phyloP scores from a whole-genome alignment of 2,113 vertebrate genomes.

The Sitta europaea region DNA sequence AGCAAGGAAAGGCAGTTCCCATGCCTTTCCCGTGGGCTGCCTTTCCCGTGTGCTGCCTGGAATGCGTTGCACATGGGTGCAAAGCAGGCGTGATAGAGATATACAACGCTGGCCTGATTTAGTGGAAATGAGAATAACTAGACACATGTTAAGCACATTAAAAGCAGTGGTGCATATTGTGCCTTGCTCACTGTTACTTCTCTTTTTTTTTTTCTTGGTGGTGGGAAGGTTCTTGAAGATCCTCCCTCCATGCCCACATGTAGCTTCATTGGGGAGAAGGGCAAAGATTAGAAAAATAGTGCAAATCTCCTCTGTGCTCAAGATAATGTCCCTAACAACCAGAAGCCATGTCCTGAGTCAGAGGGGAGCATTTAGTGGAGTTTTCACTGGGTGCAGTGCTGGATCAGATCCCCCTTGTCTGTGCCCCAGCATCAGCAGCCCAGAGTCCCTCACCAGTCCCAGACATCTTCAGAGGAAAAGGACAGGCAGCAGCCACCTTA shows the following conservation, averaged over 20 bases:
- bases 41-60: background rate
- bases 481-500: constrained; percentile 58
- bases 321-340: background rate
- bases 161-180: background rate
- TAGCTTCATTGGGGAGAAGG: background rate
- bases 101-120: background rate
- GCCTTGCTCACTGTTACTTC: background rate
- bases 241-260: accelerated
- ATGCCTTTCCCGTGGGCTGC: background rate
- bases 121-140: constrained; percentile 11
- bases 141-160: constrained; percentile 31
- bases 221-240: background rate
- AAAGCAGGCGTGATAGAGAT: constrained; percentile 1
- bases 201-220: background rate
- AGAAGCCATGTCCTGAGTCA: background rate
- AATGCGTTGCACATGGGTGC: background rate
- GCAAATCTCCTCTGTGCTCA: background rate
- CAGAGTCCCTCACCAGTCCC: background rate
- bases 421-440: background rate
- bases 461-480: constrained; percentile 27
- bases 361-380: background rate
- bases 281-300: background rate
- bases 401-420: background rate
- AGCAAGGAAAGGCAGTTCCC: background rate
- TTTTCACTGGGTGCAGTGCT: background rate